Conservation (phyloP, 1,140 invertebrate genomes). For the Ptiloglossa arizonensis region DNA sequence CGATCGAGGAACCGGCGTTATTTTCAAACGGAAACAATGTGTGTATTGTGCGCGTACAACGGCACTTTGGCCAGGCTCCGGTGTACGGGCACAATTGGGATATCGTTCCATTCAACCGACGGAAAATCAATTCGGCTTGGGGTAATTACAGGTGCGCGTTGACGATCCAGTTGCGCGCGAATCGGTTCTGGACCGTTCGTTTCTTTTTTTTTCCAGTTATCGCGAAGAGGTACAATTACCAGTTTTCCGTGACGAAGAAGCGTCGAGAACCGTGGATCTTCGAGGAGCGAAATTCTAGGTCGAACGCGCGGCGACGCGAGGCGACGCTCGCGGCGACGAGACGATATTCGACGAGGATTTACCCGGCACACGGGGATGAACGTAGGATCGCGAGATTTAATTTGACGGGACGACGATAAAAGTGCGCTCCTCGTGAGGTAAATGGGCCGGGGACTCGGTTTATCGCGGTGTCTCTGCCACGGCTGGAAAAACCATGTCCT, state of each 20-base stretch:
- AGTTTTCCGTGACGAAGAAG: no score
- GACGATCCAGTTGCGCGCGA: no score
- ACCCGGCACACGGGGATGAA: neutral
- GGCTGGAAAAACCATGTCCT: neutral
- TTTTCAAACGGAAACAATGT: constrained; percentile 45
- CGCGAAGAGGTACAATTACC: no score
- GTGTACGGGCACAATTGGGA: constrained; percentile 47
- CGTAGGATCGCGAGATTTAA: constrained; percentile 8
- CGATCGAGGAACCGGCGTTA: constrained; percentile 39
- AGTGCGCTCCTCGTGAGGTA: neutral
- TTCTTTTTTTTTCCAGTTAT: no score
- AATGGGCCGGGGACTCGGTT: neutral
- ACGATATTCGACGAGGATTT: constrained; percentile 7
- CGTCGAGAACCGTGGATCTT: neutral
- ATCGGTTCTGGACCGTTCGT: no score
- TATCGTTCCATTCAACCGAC: constrained; percentile 59
- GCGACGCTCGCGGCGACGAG: neutral
- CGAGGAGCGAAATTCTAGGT: no score
- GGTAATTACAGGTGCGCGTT: constrained; percentile 52
- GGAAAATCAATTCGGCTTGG: constrained; percentile 61
- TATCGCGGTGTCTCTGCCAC: constrained; percentile 14
- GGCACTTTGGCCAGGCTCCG: neutral
- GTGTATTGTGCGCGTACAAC: constrained; percentile 1
- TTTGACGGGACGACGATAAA: constrained; percentile 14
- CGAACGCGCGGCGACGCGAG: no score